Base-by-base conservation (phyloP, 2,113 vertebrate genomes). In the Furnarius figulus region DNA sequence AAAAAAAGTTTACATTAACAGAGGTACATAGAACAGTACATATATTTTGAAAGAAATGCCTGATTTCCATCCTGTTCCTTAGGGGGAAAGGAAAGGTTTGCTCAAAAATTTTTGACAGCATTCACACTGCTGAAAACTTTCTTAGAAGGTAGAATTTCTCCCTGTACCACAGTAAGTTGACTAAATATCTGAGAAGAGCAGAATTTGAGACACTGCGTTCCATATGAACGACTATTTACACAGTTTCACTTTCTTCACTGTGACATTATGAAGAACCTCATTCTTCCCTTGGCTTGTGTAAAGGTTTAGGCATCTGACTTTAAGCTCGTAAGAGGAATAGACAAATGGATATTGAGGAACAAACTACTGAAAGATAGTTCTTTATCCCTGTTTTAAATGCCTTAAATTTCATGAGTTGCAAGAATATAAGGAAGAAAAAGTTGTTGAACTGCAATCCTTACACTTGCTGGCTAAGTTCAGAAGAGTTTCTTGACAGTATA, bases 241-340 rank as follows among this genome's bases (percentile, higher is more conserved):
- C 0, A 0, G 2, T 58, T 87, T 61, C 39, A n/a, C 17, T 56
- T 75, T 70, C 40, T 62, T 12, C 49, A 61, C 40, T 49, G 25
- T 50, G 33, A 65, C 20, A 10, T 44, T 33, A 39, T 20, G 35
- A 85, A 78, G 31, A 94, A 25, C 13, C 12, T 63, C 28, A 40
- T 9, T 50, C 33, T 77, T 62, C 16, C 17, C 5, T 47, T 63
- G 39, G 16, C 20, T 50, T 75, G 5, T 65, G 22, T 30, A 47
- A 53, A 68, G 5, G 2, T 47, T 91, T 89, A 87, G 70, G 7
- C 21, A n/a, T 42, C n/a, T 53, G 49, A 52, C 28, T 61, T 3
- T 47, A 33, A 56, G 19, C 28, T 84, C 22, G 30, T 61, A 50
- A 80, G 25, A 65, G 19, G 7, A 85, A 47, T 8, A 80, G 37